Base-by-base conservation (phyloP, 2,888 invertebrate species). In the Papilio demoleus region DNA sequence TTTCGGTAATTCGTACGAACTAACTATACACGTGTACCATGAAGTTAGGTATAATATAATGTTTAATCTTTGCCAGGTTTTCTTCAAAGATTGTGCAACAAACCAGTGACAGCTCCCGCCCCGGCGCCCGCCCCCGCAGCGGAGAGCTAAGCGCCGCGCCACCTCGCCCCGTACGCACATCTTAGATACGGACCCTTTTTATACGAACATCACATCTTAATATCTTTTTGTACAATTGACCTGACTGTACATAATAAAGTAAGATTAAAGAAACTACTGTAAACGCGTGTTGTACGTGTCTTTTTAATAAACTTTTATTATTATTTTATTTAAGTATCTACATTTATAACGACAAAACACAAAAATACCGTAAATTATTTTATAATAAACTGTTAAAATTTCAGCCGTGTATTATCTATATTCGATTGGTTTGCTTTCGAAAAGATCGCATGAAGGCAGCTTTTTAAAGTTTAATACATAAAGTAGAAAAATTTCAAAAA, bases 11-110 rank as follows among this genome's bases (percentile, higher is more conserved):
- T 53, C 8, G n/a, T 2, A 56, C 31, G 9, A 6, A 50, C 14
- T 27, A 47, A 19, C 47, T 47, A 9, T 19, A 45, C 22, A 19
- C 1, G 9, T 31, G 6, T 56, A 1, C 11, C 4, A 17, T 56
- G 4, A 56, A 56, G 4, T 56, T 53, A 19, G 22, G 24, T 50
- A 40, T 50, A 63, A 27, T 36, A 38, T 50, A 12, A 17, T 45
- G 2, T 34, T 14, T 71, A 66, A 70, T 58, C 70, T 65, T 77
- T 81, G 83, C 50, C 93, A 97, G 97, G 96, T 92, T 98, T 98
- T 95, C 95, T 97, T 90, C 95, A 96, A 93, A 96, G 95, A 94
- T 95, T 38, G 95, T 96, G 96, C 90, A 95, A 95, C 76, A 85
- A 85, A 73, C 77, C 70, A 60, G 82, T 73, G 64, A 83, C 77